Conservation (phyloP, 1,140 invertebrate genomes). For the Hirudo medicinalis region DNA sequence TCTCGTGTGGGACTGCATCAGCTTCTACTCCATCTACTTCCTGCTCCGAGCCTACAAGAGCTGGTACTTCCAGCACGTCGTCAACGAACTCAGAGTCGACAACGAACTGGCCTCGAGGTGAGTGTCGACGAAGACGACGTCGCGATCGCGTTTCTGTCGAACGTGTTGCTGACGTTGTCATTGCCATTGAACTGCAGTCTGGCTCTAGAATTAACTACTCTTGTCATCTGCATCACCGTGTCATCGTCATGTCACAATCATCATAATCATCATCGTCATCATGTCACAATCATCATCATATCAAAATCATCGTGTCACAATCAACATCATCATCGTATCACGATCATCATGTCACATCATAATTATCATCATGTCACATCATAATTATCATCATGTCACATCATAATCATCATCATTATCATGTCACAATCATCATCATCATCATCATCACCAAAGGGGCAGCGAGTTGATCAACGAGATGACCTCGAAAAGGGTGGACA, state of each 20-base stretch:
- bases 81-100: slow-evolving; percentile 84
- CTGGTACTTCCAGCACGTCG: slow-evolving; percentile 89
- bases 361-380: background rate
- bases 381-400: background rate
- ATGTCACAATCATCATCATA: too few relatives aligned
- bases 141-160: background rate
- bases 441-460: slow-evolving; percentile 6
- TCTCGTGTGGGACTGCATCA: slow-evolving; percentile 70
- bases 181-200: too few relatives aligned
- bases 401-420: background rate
- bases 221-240: too few relatives aligned
- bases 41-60: slow-evolving; percentile 80
- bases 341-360: background rate
- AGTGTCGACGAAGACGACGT: background rate
- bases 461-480: slow-evolving; percentile 14
- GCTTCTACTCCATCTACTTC: slow-evolving; percentile 78
- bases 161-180: background rate
- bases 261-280: too few relatives aligned
- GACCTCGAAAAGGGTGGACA: slow-evolving; percentile 11
- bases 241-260: too few relatives aligned
- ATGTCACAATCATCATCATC: background rate
- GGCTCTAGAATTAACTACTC: too few relatives aligned
- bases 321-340: too few relatives aligned
- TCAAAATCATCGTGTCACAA: too few relatives aligned
- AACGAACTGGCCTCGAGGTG: slow-evolving; percentile 68